These are phyloP conservation scores for Bergia puertoricense DNA, from an alignment of 92 coral and sea anemone species.

Conservation along the genomic window DNA sequence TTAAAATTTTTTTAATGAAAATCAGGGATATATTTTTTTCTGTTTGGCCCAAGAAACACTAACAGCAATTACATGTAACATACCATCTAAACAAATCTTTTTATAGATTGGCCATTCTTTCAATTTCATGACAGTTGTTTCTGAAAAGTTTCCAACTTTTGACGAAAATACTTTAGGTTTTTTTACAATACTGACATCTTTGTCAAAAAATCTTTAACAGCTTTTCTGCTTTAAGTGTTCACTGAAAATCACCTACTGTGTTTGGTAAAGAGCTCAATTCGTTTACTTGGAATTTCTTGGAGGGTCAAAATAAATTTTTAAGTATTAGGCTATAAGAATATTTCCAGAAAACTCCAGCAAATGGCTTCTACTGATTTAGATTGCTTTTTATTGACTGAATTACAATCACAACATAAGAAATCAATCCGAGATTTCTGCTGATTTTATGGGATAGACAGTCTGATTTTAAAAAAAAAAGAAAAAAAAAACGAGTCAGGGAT, in stretches of 20 bases:
- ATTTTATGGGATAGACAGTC: neutral
- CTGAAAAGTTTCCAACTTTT: neutral
- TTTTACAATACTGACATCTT: too few species aligned
- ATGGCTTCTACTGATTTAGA: constrained; percentile 4
- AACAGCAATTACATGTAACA: neutral
- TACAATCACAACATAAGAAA: neutral
- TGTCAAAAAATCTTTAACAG: neutral
- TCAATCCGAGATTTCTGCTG: neutral
- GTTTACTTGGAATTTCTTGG: neutral
- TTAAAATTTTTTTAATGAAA: too few species aligned
- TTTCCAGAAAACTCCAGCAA: neutral
- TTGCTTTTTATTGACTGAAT: constrained; percentile 5
- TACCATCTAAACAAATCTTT: too few species aligned
- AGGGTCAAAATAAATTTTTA: neutral
- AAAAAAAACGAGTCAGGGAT: neutral
- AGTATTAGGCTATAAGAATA: neutral
- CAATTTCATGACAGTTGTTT: too few species aligned
- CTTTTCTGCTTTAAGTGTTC: neutral
- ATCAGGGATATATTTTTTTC: too few species aligned
- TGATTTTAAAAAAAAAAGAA: neutral
- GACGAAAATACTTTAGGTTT: neutral
- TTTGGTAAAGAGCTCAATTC: neutral
- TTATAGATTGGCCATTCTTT: too few species aligned
- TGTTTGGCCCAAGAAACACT: too few species aligned
- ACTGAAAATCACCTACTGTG: neutral